phyloP scores from a whole-genome alignment of 2,113 vertebrate species.

The Hemiprocne comata region DNA sequence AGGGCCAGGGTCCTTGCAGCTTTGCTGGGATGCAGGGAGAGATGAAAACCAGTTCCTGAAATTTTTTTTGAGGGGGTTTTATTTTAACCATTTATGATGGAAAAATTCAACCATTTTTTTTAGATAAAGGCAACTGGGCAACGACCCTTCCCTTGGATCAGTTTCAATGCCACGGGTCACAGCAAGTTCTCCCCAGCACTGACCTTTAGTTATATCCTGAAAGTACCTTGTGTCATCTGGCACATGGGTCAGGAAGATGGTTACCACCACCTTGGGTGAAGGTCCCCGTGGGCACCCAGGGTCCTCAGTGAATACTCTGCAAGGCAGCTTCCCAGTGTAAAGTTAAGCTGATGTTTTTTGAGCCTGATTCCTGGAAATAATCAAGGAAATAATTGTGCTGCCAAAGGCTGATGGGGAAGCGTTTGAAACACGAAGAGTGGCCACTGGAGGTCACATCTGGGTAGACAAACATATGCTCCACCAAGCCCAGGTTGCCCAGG shows the following conservation, averaged over 20 bases:
- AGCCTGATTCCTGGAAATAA: background rate
- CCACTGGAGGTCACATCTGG: background rate
- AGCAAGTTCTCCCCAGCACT: too few species aligned
- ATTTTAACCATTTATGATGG: background rate
- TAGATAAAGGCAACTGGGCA: background rate
- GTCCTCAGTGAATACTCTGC: background rate
- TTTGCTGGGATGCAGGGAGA: conserved; percentile 7
- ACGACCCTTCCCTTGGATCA: background rate
- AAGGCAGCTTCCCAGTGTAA: background rate
- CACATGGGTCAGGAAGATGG: accelerated
- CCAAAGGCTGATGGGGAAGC: background rate
- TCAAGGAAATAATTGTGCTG: background rate
- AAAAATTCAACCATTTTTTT: background rate
- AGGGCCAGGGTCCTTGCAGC: conserved; percentile 44
- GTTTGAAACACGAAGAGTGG: background rate
- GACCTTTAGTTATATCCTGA: background rate
- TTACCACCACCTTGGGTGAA: accelerated
- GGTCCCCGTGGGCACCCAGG: accelerated
- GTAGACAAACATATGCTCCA: accelerated
- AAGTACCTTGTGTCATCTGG: background rate
- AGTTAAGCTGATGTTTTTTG: too few species aligned
- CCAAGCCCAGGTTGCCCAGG: background rate
- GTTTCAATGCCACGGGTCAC: too few species aligned
- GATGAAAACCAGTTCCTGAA: conserved; percentile 39
- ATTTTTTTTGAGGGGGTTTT: background rate